A percentile compares a stretch with the other conserved stretches of the same genome.
phyloP scores from a whole-genome alignment of 2,888 invertebrate genomes.

The Candidula unifasciata region DNA sequence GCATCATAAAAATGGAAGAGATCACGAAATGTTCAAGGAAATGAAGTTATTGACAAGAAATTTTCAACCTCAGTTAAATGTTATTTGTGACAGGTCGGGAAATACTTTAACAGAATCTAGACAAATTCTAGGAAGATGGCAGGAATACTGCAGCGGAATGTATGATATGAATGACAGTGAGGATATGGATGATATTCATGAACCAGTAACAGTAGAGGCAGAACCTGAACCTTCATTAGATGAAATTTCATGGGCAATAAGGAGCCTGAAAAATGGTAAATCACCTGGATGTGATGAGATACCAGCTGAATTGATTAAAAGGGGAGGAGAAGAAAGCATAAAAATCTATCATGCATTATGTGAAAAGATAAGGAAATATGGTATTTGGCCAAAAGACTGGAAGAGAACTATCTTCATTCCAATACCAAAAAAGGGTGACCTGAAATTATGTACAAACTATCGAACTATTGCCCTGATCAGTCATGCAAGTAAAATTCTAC shows the following conservation, averaged over 20 bases:
- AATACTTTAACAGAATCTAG: background rate
- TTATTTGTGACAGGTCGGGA: background rate
- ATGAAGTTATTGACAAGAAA: no score
- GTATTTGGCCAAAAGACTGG: background rate
- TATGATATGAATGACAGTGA: background rate
- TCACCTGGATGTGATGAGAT: background rate
- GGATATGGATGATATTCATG: background rate
- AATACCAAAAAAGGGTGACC: background rate
- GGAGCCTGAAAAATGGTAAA: background rate
- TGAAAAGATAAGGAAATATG: background rate
- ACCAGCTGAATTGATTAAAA: background rate
- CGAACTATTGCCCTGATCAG: background rate
- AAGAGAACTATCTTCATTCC: background rate
- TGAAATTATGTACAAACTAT: background rate
- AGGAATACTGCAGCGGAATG: background rate
- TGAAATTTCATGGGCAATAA: background rate
- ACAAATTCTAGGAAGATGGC: background rate
- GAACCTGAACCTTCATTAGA: background rate
- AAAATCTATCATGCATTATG: background rate
- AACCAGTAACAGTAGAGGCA: background rate
- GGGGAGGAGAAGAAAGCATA: background rate
- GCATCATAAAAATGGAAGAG: no score
- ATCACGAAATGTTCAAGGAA: no score
- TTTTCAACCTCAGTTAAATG: no score
- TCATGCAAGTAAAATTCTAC: slow-evolving; percentile 4